Evolutionary conservation across 1,140 invertebrate species (phyloP), one percentile per base, ranked within the genome.

Genomic region (Drosophila bocqueti): DNA sequence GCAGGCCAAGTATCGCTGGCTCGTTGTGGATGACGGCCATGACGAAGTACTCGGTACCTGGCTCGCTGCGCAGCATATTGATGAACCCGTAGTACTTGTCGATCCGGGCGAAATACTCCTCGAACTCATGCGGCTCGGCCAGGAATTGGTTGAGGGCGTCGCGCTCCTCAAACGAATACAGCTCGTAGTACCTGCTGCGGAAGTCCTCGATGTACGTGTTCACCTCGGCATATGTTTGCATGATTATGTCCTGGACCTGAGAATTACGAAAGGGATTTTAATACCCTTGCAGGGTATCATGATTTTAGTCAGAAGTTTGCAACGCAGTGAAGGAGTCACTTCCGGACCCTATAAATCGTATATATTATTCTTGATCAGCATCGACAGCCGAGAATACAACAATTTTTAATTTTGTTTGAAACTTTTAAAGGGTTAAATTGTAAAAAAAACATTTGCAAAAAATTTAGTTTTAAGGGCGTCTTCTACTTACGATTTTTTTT

Each of bases 41-140:
- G 13, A 94, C 93, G 81, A 96, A 96, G 91, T 95, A 96, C 81
- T 96, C 95, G 69, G 95, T 95, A 69, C 94, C 93, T 7, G 95
- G 93, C 68, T 95, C 94, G 11, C 94, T 94, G 21, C 94, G 94
- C 42, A 96, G 94, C 81, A 95, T 94, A 36, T 94, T 93, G 75
- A 95, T 94, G 34, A 94, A 95, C 9, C 83, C 84, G 83, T 95
- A 94, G 69, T 95, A 96, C 69, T 94, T 94, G 69, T 94, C 93
- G 43, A 96, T 95, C 90, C 95, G 94, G 29, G 93, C 93, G 40
- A 94, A 94, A 49, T 94, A 94, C 45, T 93, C 93, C 64, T 95
- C 94, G 84, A 96, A 95, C 76, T 78, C 93, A 76, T 74, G 94
- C 74, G 68, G 93, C 75, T 92, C 93, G 82, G 93, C 93, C 92